Percentiles rank a stretch among this genome's conserved stretches.
phyloP scores from a whole-genome alignment of 2,113 vertebrate species.

The Saccopteryx leptura region DNA sequence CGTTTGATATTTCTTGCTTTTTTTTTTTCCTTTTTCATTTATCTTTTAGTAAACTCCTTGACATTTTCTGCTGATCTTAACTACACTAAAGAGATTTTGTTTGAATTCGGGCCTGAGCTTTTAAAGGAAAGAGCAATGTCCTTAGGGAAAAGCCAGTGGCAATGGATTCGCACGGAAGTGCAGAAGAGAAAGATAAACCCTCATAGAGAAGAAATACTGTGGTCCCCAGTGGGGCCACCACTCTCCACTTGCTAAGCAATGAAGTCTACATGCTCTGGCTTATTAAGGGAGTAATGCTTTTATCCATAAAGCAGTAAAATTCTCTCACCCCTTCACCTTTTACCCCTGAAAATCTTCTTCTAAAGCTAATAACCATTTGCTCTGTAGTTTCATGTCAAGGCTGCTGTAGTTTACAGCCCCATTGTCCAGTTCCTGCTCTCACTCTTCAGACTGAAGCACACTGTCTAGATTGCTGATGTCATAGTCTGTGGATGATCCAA shows the following conservation, averaged over 20 bases:
- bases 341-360: neutral
- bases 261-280: neutral
- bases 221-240: neutral
- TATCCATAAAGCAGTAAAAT: neutral
- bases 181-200: neutral
- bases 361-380: neutral
- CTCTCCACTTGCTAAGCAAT: neutral
- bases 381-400: neutral
- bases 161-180: neutral
- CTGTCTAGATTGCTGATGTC: neutral
- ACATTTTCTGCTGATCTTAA: neutral
- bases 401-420: neutral
- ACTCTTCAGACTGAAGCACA: neutral
- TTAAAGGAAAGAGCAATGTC: neutral
- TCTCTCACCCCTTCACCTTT: neutral
- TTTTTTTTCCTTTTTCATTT: neutral
- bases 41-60: slow-evolving; percentile 22
- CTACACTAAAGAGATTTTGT: neutral
- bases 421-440: neutral
- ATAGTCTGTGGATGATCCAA: neutral
- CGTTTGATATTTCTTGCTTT: neutral
- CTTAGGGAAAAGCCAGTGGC: neutral
- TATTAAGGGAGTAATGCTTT: neutral
- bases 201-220: neutral
- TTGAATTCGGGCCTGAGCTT: neutral